Evolutionary conservation across 2,888 invertebrate species (phyloP), one percentile per base, ranked within the genome.

Genomic region (Chymomyza caudatula): DNA sequence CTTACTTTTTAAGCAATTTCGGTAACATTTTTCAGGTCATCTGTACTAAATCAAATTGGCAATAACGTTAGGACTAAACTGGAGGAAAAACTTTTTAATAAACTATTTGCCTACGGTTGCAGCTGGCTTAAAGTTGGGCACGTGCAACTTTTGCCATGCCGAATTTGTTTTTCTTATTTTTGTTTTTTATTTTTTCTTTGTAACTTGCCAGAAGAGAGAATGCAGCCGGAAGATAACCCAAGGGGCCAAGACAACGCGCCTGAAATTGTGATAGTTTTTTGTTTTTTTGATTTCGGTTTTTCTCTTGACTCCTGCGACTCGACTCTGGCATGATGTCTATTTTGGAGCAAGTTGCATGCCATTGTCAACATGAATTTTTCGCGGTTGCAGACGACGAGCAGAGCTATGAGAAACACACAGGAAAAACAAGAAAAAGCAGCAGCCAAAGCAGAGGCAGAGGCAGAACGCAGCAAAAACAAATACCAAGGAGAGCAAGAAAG

Each of bases 371-470:
- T 59, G 44, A 23, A 37, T 37, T 37, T 11, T 37, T 20, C 20
- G 17, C 20, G 13, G 52, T 17, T 37, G 29, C 29, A 37, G 29
- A 37, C 29, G 29, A 11, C 8, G 11, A 37, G 29, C 29, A 37
- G 11, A 37, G 29, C 29, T 37, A 37, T 37, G 29, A 37, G 29
- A 37, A 37, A 37, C 11, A 11, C 29, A 0, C 29, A 37, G 29
- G 29, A 37, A 37, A 37, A 37, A 37, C 29, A 8, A 49, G 19
- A 49, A 49, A 3, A 4, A 92, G 78, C 94, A 94, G 87, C 94
- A 94, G 85, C 91, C 93, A 0, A 94, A 95, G 85, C 94, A 94
- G 78, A 91, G 92, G 0, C 94, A 95, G 85, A 90, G 93, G 0
- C 89, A 93, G 73, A 92, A 92, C 1, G 92, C 93, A 1, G 73